A percentile compares a stretch with the other conserved stretches of the same genome.
phyloP scores from a whole-genome alignment of 2,113 vertebrate species.

The Coturnix japonica region DNA sequence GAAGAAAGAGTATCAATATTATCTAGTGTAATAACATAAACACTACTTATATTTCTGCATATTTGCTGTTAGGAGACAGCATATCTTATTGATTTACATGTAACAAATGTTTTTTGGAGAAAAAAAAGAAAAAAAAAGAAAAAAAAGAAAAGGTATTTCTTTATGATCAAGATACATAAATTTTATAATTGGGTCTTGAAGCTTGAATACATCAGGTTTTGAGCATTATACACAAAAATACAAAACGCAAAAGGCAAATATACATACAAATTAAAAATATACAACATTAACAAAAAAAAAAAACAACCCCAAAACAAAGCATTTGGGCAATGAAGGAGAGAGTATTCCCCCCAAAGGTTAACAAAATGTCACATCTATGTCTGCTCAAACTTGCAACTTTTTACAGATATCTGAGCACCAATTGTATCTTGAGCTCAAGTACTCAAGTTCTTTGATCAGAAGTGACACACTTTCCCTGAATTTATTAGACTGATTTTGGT shows the following conservation, averaged over 20 bases:
- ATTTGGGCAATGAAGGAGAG: not conserved
- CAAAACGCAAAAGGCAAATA: not conserved
- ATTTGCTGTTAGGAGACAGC: not conserved
- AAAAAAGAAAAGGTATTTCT: not conserved
- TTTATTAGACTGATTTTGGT: not conserved
- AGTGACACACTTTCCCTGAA: not conserved
- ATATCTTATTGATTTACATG: not conserved
- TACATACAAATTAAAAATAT: not conserved
- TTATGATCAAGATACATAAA: not conserved
- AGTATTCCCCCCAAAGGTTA: not conserved
- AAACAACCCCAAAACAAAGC: too few species aligned
- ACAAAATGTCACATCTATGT: not conserved
- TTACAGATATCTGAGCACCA: not conserved
- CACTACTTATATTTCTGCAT: not conserved
- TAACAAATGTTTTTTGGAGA: not conserved
- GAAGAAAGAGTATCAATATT: not conserved
- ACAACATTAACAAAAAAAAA: not conserved
- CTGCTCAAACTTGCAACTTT: not conserved
- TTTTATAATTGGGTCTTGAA: not conserved
- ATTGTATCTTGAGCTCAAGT: not conserved
- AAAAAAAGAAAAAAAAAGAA: too few species aligned
- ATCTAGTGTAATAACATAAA: not conserved
- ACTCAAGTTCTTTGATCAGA: not conserved
- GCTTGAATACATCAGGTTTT: not conserved
- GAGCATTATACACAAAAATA: not conserved